Evolutionary conservation across 2,797 vertebrate genomes (phyloP), one percentile per base, ranked within the genome.

Genomic region (Peromyscus aztecus): DNA sequence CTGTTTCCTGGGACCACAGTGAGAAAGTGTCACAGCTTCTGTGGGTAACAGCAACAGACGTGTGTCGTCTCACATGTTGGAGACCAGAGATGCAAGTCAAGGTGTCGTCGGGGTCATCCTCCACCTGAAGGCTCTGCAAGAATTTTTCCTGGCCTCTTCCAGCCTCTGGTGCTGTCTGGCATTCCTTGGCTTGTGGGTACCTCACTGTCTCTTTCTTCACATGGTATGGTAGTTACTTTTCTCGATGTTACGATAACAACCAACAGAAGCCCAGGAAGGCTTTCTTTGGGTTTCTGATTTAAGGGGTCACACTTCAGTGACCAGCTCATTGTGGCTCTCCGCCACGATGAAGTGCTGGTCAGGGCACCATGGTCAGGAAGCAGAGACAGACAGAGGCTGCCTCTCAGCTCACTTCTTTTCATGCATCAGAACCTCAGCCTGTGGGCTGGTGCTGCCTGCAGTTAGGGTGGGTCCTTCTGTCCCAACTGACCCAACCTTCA

Each of bases 61-160:
- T 12, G 6, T 43, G 2, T 71, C 12, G 2, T n/a, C 52, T 61
- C 59, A 40, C 6, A 7, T 14, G 31, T 61, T 27, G 31, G 55
- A n/a, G 59, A 29, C 10, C 9, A 3, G 8, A 46, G 43, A 31
- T 24, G 14, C 21, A 31, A 69, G 13, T 10, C 27, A 12, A 63
- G 46, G 37, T 4, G 1, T 17, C 9, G 0, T 19, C 27, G 9
- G 49, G 21, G 23, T 34, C 4, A 4, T 0, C 19, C 10, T 73
- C 55, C 61, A 21, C 34, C 55, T 17, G 61, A 65, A 57, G 46
- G 52, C 73, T 63, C 67, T 24, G 46, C 11, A 43, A n/a, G 23
- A n/a, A 0, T 19, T 21, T 34, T 75, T 24, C 37, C 59, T 75
- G 40, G 4, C 46, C 43, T 29, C 31, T 52, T 14, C 21, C 6